phyloP scores from a whole-genome alignment of 1,140 invertebrate genomes.

The Drosophila obscura region DNA sequence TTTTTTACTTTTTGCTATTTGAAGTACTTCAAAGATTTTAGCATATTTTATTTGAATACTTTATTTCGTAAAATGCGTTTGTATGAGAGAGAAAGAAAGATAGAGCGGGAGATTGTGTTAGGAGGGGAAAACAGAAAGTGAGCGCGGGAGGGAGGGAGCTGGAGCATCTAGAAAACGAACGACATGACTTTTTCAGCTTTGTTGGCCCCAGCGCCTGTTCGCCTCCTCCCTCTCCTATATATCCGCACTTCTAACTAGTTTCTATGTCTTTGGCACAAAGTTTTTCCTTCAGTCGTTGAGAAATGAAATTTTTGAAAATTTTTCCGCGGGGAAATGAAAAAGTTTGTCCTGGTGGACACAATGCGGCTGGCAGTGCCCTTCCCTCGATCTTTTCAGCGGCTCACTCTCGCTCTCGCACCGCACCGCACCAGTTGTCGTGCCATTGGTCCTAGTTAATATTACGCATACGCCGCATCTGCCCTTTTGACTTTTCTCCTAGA shows the following conservation, averaged over 20 bases:
- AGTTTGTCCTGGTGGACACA: slow-evolving; percentile 77
- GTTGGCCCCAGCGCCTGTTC: slow-evolving; percentile 34
- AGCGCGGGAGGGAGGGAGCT: no score
- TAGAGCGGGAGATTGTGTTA: no score
- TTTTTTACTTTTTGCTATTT: slow-evolving; percentile 71
- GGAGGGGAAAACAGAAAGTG: background rate
- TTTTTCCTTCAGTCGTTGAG: slow-evolving; percentile 74
- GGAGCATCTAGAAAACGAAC: slow-evolving; percentile 45
- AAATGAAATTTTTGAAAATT: slow-evolving; percentile 83
- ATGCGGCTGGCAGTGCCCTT: slow-evolving; percentile 57
- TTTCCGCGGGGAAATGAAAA: slow-evolving; percentile 82
- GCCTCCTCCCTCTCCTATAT: slow-evolving; percentile 5
- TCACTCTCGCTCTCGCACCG: background rate
- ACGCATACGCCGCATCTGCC: slow-evolving; percentile 77
- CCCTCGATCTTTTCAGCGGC: slow-evolving; percentile 17
- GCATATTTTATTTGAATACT: slow-evolving; percentile 83
- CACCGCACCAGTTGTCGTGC: background rate
- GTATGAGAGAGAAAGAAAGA: background rate
- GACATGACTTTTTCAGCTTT: slow-evolving; percentile 78
- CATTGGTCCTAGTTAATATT: slow-evolving; percentile 70
- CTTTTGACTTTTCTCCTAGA: slow-evolving; percentile 72
- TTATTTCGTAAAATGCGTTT: slow-evolving; percentile 77
- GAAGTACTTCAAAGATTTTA: slow-evolving; percentile 82
- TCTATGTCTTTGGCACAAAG: slow-evolving; percentile 77
- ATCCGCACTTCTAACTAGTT: slow-evolving; percentile 73